These are phyloP conservation scores for Drosophila recens DNA, from an alignment of 2,888 invertebrate species.

Conservation along the genomic window DNA sequence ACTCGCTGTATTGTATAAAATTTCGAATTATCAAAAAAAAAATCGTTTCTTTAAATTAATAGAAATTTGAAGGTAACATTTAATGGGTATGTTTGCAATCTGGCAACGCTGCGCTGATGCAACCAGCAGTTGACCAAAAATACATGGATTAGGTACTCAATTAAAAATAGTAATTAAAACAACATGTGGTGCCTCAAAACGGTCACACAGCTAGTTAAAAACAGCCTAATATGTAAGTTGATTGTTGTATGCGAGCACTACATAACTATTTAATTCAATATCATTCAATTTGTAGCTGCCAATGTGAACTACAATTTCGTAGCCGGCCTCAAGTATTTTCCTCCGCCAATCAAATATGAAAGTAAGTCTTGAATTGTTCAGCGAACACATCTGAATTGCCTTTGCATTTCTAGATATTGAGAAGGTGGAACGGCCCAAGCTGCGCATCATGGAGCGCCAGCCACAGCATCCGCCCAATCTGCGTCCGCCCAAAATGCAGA, in stretches of 20 bases:
- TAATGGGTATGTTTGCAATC: constrained; percentile 5
- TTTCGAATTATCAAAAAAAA: background rate
- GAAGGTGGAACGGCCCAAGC: constrained; percentile 90
- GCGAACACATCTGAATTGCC: no score
- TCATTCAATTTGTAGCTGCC: constrained; percentile 44
- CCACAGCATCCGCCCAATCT: constrained; percentile 89
- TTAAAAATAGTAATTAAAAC: constrained; percentile 26
- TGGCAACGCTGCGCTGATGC: constrained; percentile 63
- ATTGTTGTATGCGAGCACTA: background rate
- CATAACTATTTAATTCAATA: constrained; percentile 6
- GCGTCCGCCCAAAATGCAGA: constrained; percentile 94
- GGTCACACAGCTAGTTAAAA: constrained; percentile 53
- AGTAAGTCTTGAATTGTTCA: constrained; percentile 85
- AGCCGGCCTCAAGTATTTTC: constrained; percentile 89
- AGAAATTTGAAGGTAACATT: background rate
- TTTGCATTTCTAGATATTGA: constrained; percentile 87
- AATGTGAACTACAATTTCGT: constrained; percentile 50
- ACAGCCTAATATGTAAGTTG: constrained; percentile 44
- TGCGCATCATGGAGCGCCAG: constrained; percentile 90
- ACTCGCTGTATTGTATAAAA: background rate
- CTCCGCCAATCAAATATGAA: constrained; percentile 89
- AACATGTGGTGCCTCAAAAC: constrained; percentile 64
- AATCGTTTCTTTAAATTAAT: background rate
- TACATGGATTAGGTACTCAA: constrained; percentile 4
- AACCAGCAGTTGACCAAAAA: constrained; percentile 38